Base-by-base conservation (phyloP, 2,888 invertebrate species). In the Caenorhabditis plicata region DNA sequence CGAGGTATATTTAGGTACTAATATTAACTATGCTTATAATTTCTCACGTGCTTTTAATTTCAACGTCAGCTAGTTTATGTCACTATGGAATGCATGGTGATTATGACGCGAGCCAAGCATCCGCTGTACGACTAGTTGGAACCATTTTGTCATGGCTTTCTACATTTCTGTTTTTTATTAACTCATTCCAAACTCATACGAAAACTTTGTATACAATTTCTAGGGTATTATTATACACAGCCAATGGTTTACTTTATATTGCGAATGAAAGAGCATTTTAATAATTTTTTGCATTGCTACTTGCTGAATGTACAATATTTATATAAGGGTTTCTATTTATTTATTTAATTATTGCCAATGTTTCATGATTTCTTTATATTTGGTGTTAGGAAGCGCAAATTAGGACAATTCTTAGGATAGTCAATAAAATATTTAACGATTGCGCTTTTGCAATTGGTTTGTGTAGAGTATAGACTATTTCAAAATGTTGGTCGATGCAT, bases 251-350 rank as follows among this genome's bases (percentile, higher is more conserved):
- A 49, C 42, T 66, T 23, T 66, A 60, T 38, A 49, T 66, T 17
- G 55, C 66, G 0, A 66, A 63, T 19, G 66, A 66, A 17, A 44
- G 62, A 31, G 58, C 61, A 27, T 61, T 61, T 35, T 61, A 44
- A 40, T 11, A n/a, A n/a, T n/a, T n/a, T n/a, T n/a, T n/a, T n/a
- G n/a, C 23, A 15, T 20, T 9, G 13, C 15, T 29, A 4, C 13
- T 25, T 2, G 25, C 7, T 9, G 35, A 42, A 40, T 31, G 31
- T 23, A 35, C 25, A n/a, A 22, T n/a, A n/a, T n/a, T n/a, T n/a
- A n/a, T n/a, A n/a, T n/a, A n/a, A n/a, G n/a, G n/a, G n/a, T n/a
- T n/a, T n/a, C n/a, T n/a, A n/a, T n/a, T n/a, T n/a, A n/a, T n/a
- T n/a, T n/a, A n/a, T n/a, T n/a, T n/a, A n/a, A n/a, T n/a, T n/a